Conservation (phyloP, 2,888 invertebrate species). For the Pristionchus entomophagus region DNA sequence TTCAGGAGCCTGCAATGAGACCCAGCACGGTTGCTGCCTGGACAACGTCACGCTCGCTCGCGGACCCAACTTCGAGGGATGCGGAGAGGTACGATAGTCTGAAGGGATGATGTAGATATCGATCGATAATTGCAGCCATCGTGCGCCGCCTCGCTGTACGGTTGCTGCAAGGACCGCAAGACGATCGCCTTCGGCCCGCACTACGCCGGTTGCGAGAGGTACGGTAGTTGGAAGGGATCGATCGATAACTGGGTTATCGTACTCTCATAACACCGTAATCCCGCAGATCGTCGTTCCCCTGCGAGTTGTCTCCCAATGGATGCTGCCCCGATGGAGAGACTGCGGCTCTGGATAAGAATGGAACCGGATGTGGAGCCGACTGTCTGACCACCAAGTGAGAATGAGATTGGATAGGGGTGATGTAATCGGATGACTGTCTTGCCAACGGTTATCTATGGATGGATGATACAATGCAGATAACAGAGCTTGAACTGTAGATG, state of each 20-base stretch:
- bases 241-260: neutral
- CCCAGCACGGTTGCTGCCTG: slow-evolving; percentile 89
- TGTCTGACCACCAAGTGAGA: slow-evolving; percentile 73
- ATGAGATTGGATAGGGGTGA: neutral
- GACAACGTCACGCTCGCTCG: slow-evolving; percentile 87
- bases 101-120: slow-evolving; percentile 77
- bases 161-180: slow-evolving; percentile 79
- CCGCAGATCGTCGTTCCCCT: slow-evolving; percentile 74
- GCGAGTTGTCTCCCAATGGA: slow-evolving; percentile 82
- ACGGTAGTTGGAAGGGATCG: neutral
- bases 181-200: slow-evolving; percentile 77
- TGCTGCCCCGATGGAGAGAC: slow-evolving; percentile 90
- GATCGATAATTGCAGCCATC: slow-evolving; percentile 56
- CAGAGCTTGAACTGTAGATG: too few relatives aligned
- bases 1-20: slow-evolving; percentile 77
- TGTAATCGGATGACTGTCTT: neutral
- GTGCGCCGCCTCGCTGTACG: slow-evolving; percentile 76
- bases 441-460: too few relatives aligned
- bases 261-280: too few relatives aligned
- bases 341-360: slow-evolving; percentile 88
- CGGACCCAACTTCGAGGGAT: slow-evolving; percentile 88
- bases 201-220: slow-evolving; percentile 73
- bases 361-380: slow-evolving; percentile 81
- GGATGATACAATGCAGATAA: too few relatives aligned
- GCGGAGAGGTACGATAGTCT: slow-evolving; percentile 77